phyloP scores from a whole-genome alignment of 92 coral and sea anemone genomes.

The Galaxea fascicularis region DNA sequence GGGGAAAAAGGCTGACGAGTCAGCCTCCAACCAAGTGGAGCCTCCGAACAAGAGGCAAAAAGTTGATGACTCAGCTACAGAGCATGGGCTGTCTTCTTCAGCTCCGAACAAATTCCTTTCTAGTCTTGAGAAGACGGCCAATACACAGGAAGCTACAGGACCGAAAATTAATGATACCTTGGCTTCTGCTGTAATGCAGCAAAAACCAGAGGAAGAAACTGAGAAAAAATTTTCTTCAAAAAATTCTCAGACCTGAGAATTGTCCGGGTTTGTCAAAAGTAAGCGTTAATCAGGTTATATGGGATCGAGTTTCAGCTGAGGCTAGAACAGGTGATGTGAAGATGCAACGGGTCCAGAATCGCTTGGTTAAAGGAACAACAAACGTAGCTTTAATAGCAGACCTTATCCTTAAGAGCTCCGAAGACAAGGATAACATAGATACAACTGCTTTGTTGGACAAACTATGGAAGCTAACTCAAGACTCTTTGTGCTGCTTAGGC shows the following conservation, averaged over 20 bases:
- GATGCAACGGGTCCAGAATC: slow-evolving; percentile 61
- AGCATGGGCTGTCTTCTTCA: too few species aligned
- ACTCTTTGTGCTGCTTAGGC: slow-evolving; percentile 41
- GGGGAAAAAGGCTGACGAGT: background rate
- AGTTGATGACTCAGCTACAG: too few species aligned
- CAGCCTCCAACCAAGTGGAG: too few species aligned
- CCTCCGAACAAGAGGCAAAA: too few species aligned
- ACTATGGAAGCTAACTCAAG: slow-evolving; percentile 52
- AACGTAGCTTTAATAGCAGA: slow-evolving; percentile 63
- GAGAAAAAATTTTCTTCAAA: background rate
- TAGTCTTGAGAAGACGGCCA: too few species aligned
- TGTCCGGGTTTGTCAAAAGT: background rate
- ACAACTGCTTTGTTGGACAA: slow-evolving; percentile 39
- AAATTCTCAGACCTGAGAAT: background rate
- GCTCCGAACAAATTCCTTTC: too few species aligned
- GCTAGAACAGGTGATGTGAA: slow-evolving; percentile 42
- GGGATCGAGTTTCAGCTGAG: slow-evolving; percentile 58
- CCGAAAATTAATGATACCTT: too few species aligned
- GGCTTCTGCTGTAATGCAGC: too few species aligned
- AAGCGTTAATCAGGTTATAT: slow-evolving; percentile 15
- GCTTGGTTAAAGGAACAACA: slow-evolving; percentile 58
- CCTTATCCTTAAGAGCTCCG: slow-evolving; percentile 26
- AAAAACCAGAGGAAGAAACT: too few species aligned
- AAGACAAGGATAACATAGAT: slow-evolving; percentile 17
- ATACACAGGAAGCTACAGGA: too few species aligned